Evolutionary conservation across 2,797 vertebrate species (phyloP).

Genomic region (Acanthurus lineatus): DNA sequence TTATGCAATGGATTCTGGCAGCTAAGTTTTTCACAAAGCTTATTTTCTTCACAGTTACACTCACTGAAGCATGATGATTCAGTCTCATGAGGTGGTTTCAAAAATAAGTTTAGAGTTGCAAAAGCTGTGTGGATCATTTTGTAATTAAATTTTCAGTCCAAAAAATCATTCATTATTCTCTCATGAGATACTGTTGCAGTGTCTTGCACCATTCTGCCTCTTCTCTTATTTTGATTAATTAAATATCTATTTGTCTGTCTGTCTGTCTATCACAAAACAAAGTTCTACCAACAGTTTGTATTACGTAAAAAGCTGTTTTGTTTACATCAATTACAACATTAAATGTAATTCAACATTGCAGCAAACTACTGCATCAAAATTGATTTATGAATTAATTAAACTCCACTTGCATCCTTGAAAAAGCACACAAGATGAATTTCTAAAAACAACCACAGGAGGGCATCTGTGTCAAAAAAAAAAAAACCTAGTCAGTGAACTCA

Average conservation of each 20-base stretch:
- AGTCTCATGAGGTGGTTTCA: neutral
- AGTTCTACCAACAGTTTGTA: no score
- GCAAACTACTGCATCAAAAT: neutral
- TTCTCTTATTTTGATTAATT: no score
- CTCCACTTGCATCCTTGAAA: no score
- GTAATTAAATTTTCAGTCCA: neutral
- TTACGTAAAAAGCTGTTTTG: no score
- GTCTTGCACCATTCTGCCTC: neutral
- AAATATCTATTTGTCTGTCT: no score
- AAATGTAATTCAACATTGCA: neutral
- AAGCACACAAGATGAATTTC: neutral
- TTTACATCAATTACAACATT: neutral
- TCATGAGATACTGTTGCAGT: neutral
- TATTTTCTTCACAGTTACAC: neutral
- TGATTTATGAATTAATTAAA: neutral
- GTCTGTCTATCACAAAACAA: no score
- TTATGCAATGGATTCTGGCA: slow-evolving; percentile 15
- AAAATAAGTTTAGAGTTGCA: neutral
- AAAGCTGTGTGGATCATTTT: neutral
- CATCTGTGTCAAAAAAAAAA: slow-evolving; percentile 36
- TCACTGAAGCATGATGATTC: neutral
- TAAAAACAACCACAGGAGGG: slow-evolving; percentile 49
- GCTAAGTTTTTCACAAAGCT: slow-evolving; percentile 5
- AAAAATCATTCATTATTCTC: neutral
- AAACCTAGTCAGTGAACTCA: neutral